Evolutionary conservation across 2,113 vertebrate species (phyloP).

Genomic region (Trematocara nigrifrons): DNA sequence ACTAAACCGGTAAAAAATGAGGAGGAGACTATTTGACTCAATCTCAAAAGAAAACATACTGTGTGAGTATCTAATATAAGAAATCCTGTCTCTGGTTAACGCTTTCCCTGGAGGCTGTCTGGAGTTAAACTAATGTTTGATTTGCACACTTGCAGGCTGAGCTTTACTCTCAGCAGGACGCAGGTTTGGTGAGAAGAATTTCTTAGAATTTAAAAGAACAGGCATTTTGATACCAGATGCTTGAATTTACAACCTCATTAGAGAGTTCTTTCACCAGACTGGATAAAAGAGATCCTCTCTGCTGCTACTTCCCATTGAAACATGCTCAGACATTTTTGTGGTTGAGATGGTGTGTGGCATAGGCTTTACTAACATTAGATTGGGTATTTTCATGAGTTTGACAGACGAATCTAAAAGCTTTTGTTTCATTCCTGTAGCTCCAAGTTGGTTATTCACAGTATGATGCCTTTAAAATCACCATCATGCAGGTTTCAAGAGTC

Average conservation of each 20-base stretch:
- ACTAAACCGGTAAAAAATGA: not conserved
- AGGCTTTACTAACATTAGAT: not conserved
- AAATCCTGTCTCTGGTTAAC: not conserved
- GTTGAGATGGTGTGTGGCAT: not conserved
- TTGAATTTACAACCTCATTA: conserved; percentile 42
- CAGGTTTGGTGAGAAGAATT: not conserved
- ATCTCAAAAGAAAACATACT: not conserved
- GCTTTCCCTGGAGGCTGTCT: not conserved
- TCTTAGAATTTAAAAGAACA: not conserved
- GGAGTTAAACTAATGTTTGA: not conserved
- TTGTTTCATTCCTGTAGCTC: not conserved
- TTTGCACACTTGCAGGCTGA: not conserved
- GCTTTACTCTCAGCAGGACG: not conserved
- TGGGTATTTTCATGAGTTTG: not conserved
- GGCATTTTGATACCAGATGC: conserved; percentile 34
- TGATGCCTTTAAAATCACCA: not conserved
- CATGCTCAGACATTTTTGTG: not conserved
- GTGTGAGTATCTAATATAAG: not conserved
- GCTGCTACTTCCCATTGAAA: not conserved
- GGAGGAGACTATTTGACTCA: not conserved
- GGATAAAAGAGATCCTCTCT: not conserved
- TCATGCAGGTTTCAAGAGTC: not conserved
- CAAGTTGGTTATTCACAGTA: not conserved
- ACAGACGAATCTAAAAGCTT: not conserved
- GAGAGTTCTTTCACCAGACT: not conserved